These are phyloP conservation scores for Cyprinus carpio DNA, from an alignment of 2,113 vertebrate genomes.

Conservation along the genomic window DNA sequence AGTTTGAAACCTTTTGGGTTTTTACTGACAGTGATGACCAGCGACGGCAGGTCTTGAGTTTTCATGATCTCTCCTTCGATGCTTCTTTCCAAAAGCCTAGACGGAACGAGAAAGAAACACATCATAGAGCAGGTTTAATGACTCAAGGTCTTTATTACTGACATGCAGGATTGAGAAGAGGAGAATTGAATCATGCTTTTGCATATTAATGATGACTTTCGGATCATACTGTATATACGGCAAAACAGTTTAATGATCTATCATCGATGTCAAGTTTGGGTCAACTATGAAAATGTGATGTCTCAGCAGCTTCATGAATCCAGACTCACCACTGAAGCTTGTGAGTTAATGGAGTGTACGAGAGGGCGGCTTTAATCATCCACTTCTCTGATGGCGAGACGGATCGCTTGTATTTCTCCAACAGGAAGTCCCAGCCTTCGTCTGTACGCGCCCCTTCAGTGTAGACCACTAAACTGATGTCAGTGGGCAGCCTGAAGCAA, in stretches of 20 bases:
- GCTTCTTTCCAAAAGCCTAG: slow-evolving; percentile 84
- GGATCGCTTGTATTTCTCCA: slow-evolving; percentile 77
- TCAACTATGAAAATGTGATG: slow-evolving; percentile 9
- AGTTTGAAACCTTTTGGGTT: slow-evolving; percentile 80
- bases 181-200: not conserved
- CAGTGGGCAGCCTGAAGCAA: slow-evolving; percentile 78
- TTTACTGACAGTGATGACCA: slow-evolving; percentile 75
- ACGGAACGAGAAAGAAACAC: slow-evolving; percentile 12
- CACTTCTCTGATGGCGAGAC: slow-evolving; percentile 76
- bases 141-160: not conserved
- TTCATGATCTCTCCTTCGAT: slow-evolving; percentile 82
- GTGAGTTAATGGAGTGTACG: slow-evolving; percentile 71
- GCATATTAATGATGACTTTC: not conserved
- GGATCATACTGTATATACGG: too few species aligned
- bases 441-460: slow-evolving; percentile 78
- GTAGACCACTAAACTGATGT: slow-evolving; percentile 83
- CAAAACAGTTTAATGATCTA: too few species aligned
- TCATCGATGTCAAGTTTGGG: not conserved
- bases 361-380: slow-evolving; percentile 78
- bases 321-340: slow-evolving; percentile 80
- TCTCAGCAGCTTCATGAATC: not conserved
- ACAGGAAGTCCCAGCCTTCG: slow-evolving; percentile 87
- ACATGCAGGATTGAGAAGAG: not conserved
- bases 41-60: slow-evolving; percentile 83
- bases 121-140: not conserved